Evolutionary conservation across 2,888 invertebrate species (phyloP).

Genomic region (Eulithis prunata): DNA sequence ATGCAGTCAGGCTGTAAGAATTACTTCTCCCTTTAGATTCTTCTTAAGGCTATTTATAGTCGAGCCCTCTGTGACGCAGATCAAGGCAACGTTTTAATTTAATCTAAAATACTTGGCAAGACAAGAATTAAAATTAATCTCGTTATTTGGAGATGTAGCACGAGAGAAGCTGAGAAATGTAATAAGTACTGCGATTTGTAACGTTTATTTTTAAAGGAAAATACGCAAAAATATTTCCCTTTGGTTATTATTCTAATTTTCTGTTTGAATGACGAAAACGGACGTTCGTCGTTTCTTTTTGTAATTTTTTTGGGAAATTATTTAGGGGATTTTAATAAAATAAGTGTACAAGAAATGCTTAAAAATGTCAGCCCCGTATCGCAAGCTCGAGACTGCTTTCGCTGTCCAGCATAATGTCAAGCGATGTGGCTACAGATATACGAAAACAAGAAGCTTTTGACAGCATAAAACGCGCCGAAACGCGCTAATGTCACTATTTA

Average conservation of each 20-base stretch:
- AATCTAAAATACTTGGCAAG: conserved; percentile 55
- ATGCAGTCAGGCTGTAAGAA: no score
- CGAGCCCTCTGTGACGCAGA: conserved; percentile 21
- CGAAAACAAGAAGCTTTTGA: no score
- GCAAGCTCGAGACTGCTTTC: no score
- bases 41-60: neutral
- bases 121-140: conserved; percentile 58
- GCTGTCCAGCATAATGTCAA: no score
- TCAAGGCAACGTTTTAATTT: conserved; percentile 63
- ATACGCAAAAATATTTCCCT: conserved; percentile 31
- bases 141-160: conserved; percentile 57
- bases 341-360: neutral
- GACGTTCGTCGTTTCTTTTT: conserved; percentile 4
- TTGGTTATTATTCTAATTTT: conserved; percentile 23
- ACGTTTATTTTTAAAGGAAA: conserved; percentile 35
- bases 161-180: conserved; percentile 48
- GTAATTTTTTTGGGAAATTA: neutral
- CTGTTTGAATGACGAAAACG: conserved; percentile 10
- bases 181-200: conserved; percentile 47
- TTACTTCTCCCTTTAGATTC: conserved; percentile 4
- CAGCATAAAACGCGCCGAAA: no score
- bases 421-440: no score
- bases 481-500: no score
- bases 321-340: neutral
- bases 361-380: neutral